phyloP scores from a whole-genome alignment of 2,797 vertebrate species.

The Labroides dimidiatus region DNA sequence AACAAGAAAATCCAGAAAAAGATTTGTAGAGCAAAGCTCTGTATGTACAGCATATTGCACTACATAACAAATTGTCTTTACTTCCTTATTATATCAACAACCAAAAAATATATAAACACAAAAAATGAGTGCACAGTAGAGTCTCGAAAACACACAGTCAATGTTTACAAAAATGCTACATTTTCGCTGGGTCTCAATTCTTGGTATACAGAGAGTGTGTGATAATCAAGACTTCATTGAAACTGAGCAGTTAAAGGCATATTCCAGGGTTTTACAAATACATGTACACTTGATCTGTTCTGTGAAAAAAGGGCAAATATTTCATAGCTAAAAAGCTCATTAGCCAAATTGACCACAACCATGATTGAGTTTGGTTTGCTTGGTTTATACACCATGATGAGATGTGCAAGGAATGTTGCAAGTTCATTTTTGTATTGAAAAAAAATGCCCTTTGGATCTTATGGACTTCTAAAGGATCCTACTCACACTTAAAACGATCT shows the following conservation, averaged over 20 bases:
- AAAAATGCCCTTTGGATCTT: slow-evolving; percentile 77
- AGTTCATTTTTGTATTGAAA: slow-evolving; percentile 64
- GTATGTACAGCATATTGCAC: slow-evolving; percentile 91
- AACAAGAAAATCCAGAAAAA: slow-evolving; percentile 83
- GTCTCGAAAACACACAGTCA: slow-evolving; percentile 90
- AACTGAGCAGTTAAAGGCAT: slow-evolving; percentile 86
- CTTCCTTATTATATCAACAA: slow-evolving; percentile 84
- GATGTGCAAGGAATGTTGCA: slow-evolving; percentile 81
- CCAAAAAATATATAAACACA: slow-evolving; percentile 78
- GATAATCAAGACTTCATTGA: slow-evolving; percentile 85
- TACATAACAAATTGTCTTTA: slow-evolving; percentile 87
- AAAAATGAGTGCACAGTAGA: slow-evolving; percentile 88
- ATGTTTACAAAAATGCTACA: slow-evolving; percentile 91
- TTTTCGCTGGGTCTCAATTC: slow-evolving; percentile 89
- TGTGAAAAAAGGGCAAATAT: slow-evolving; percentile 58
- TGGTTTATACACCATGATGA: slow-evolving; percentile 59
- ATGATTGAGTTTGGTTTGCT: slow-evolving; percentile 62
- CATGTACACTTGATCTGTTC: slow-evolving; percentile 71
- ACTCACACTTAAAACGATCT: slow-evolving; percentile 64
- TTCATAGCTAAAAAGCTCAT: slow-evolving; percentile 36
- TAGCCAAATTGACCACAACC: slow-evolving; percentile 58
- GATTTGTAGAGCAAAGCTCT: slow-evolving; percentile 88
- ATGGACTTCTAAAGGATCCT: slow-evolving; percentile 68
- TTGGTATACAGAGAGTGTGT: slow-evolving; percentile 88
- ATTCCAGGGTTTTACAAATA: slow-evolving; percentile 81